A percentile compares a stretch with the other conserved stretches of the same genome.
These are phyloP conservation scores for Apocheima hispidaria DNA, from an alignment of 2,888 invertebrate genomes.

Conservation along the genomic window DNA sequence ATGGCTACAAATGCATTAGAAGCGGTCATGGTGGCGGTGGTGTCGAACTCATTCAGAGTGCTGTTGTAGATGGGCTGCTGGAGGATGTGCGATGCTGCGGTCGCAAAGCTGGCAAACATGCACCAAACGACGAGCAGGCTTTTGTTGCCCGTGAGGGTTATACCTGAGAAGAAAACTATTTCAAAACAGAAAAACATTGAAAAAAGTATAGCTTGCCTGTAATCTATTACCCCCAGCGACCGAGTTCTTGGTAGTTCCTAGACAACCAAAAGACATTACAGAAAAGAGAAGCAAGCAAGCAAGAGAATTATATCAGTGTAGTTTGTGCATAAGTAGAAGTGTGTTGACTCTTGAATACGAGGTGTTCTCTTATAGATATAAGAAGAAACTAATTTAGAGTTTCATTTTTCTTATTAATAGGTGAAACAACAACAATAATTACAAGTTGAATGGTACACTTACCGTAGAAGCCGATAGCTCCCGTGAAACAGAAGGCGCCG, in stretches of 20 bases:
- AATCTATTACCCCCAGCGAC: too few relatives aligned
- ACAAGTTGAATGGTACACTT: slow-evolving; percentile 49
- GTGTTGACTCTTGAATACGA: too few relatives aligned
- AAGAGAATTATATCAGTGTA: too few relatives aligned
- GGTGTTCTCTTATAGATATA: too few relatives aligned
- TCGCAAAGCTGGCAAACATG: slow-evolving; percentile 75
- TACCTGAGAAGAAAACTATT: slow-evolving; percentile 61
- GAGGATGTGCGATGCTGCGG: slow-evolving; percentile 71
- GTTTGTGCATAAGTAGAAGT: too few relatives aligned
- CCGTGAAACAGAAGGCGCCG: slow-evolving; percentile 77
- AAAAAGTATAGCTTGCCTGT: too few relatives aligned
- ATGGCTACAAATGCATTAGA: slow-evolving; percentile 73
- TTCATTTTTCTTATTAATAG: too few relatives aligned
- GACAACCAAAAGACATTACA: too few relatives aligned
- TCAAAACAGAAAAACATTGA: too few relatives aligned
- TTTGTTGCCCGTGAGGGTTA: slow-evolving; percentile 67
- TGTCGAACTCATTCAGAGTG: slow-evolving; percentile 77
- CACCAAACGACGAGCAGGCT: slow-evolving; percentile 77
- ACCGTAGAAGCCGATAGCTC: slow-evolving; percentile 86
- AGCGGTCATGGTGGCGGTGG: slow-evolving; percentile 76
- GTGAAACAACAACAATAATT: neutral
- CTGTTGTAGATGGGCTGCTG: slow-evolving; percentile 77
- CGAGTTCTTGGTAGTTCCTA: too few relatives aligned
- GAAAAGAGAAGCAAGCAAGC: too few relatives aligned
- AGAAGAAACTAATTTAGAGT: too few relatives aligned